Conservation (phyloP, 2,888 invertebrate genomes). For the Hyposoter didymator region DNA sequence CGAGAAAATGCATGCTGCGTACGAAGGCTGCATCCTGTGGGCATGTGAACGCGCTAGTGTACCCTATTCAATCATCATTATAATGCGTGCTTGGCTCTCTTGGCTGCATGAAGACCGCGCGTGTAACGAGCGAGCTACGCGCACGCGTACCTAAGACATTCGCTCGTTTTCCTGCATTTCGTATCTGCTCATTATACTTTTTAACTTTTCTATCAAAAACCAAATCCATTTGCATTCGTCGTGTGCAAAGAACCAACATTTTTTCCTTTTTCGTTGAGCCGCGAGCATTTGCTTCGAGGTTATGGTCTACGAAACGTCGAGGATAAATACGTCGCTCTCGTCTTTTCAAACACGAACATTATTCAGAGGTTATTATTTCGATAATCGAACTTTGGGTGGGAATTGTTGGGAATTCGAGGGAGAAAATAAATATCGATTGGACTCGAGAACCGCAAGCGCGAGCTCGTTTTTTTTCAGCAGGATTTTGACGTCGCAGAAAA, state of each 20-base stretch:
- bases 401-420: too few relatives aligned
- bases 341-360: background rate
- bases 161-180: constrained; percentile 41
- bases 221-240: background rate
- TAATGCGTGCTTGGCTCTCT: constrained; percentile 61
- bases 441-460: background rate
- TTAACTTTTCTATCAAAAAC: background rate
- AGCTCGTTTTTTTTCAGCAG: background rate
- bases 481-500: background rate
- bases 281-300: too few relatives aligned
- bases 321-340: too few relatives aligned
- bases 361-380: background rate
- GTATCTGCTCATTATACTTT: background rate
- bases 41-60: constrained; percentile 53
- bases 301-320: too few relatives aligned
- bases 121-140: constrained; percentile 48
- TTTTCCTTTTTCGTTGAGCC: too few relatives aligned
- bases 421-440: background rate
- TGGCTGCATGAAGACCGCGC: constrained; percentile 49
- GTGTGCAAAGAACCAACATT: background rate
- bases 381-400: too few relatives aligned
- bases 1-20: constrained; percentile 67
- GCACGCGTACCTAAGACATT: constrained; percentile 57
- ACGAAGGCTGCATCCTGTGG: constrained; percentile 60
- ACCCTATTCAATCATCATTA: constrained; percentile 67